phyloP scores from a whole-genome alignment of 2,797 vertebrate species.

The Periophthalmus magnuspinnatus region DNA sequence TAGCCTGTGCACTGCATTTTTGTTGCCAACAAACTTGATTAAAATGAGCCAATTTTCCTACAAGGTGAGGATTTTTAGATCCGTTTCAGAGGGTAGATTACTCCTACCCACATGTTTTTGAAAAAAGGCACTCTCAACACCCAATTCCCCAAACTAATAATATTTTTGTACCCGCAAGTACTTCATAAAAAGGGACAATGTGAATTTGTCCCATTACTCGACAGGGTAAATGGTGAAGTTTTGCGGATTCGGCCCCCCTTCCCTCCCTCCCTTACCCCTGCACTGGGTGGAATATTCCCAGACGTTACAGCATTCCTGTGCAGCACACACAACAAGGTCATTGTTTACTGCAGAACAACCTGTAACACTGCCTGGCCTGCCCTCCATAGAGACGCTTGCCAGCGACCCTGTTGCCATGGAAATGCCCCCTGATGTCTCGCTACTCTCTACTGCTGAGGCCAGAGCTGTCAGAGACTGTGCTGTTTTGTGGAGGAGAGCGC shows the following conservation, averaged over 20 bases:
- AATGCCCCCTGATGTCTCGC: slow-evolving; percentile 73
- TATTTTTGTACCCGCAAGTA: slow-evolving; percentile 35
- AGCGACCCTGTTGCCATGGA: slow-evolving; percentile 71
- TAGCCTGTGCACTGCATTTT: slow-evolving; percentile 23
- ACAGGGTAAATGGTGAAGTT: slow-evolving; percentile 47
- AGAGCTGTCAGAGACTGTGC: slow-evolving; percentile 53
- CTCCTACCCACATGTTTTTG: slow-evolving; percentile 37
- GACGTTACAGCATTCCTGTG: slow-evolving; percentile 82
- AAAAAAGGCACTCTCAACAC: slow-evolving; percentile 40
- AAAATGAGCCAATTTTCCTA: slow-evolving; percentile 50
- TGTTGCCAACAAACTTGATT: slow-evolving; percentile 32
- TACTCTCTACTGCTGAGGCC: slow-evolving; percentile 38
- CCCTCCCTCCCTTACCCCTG: slow-evolving; percentile 19
- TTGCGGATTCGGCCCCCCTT: slow-evolving; percentile 35
- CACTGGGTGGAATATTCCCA: slow-evolving; percentile 79
- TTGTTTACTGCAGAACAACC: slow-evolving; percentile 85
- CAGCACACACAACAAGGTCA: slow-evolving; percentile 84
- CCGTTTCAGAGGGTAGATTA: slow-evolving; percentile 33
- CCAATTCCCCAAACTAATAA: slow-evolving; percentile 34
- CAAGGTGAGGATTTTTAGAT: slow-evolving; percentile 31
- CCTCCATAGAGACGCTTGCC: slow-evolving; percentile 72
- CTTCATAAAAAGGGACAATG: slow-evolving; percentile 59
- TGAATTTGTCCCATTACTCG: slow-evolving; percentile 49
- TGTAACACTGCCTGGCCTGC: slow-evolving; percentile 79
- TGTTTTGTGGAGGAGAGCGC: slow-evolving; percentile 27